Evolutionary conservation across 2,888 invertebrate genomes (phyloP), one percentile per base, ranked within the genome.

Genomic region (Lepidocyrtinus sp.): DNA sequence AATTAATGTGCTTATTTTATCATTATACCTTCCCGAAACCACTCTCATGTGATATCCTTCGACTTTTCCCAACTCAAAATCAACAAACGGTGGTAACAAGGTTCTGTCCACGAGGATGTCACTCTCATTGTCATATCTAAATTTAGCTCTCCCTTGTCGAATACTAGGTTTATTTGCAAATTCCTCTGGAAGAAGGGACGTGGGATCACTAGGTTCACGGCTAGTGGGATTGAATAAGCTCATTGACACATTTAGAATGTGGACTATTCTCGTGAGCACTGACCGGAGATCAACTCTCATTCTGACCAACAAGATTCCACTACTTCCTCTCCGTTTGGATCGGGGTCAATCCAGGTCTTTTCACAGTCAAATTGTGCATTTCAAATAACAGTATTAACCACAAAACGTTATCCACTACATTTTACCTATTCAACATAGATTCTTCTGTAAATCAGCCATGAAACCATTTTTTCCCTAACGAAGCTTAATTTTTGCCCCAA

Each of bases 1-100:
- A n/a, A n/a, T n/a, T n/a, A n/a, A n/a, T n/a, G n/a, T n/a, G n/a
- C n/a, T n/a, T n/a, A n/a, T n/a, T n/a, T n/a, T n/a, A n/a, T n/a
- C n/a, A n/a, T n/a, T n/a, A n/a, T n/a, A n/a, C 46, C 82, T 78
- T 0, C 84, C 85, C 72, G 79, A 82, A 5, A 84, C 72, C 15
- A 82, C 82, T 19, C 72, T 82, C 83, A 82, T 63, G 5, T 50
- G 21, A 59, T 82, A 83, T 17, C 83, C 83, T 22, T 83, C 80
- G 3, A 83, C 50, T 3, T 72, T 61, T 19, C 82, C 82, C 63
- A 82, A 24, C 12, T 73, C 81, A 1, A 73, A 73, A 1, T 70
- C 75, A 7, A 64, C 55, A n/a, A 69, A 69, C 2, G 71, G 36
- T 1, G 55, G 27, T 15, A 24, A 45, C 21, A 74, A 17, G n/a